Conservation (phyloP, 2,797 vertebrate species). For the Darevskia nairensis region DNA sequence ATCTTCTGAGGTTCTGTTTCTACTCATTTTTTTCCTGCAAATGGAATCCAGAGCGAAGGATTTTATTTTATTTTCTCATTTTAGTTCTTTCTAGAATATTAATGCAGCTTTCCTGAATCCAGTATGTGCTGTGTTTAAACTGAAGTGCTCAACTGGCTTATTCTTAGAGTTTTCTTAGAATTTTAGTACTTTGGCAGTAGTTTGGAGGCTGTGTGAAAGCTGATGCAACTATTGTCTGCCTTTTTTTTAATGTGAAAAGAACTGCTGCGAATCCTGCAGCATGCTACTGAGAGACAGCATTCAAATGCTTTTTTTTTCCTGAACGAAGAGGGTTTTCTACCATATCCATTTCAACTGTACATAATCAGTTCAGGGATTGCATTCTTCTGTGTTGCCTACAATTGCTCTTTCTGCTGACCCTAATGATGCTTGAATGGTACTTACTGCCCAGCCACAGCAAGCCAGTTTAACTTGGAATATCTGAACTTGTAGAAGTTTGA, state of each 20-base stretch:
- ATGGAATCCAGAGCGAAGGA: conserved; percentile 71
- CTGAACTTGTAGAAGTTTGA: conserved; percentile 17
- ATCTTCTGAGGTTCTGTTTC: conserved; percentile 61
- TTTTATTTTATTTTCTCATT: conserved; percentile 1
- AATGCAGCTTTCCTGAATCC: conserved; percentile 53
- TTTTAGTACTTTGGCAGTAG: conserved; percentile 74
- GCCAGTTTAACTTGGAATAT: not conserved
- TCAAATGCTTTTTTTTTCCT: conserved; percentile 67
- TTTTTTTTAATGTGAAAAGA: conserved; percentile 79
- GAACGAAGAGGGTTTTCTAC: conserved; percentile 51
- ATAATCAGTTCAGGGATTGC: conserved; percentile 43
- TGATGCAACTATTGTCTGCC: conserved; percentile 73
- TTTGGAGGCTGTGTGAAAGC: conserved; percentile 74
- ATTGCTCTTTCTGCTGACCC: conserved; percentile 56
- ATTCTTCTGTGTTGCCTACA: not conserved
- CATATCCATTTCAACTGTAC: conserved; percentile 72
- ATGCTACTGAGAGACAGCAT: conserved; percentile 80
- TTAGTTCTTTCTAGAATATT: conserved; percentile 65
- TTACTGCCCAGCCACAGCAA: conserved; percentile 4
- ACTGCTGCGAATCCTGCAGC: conserved; percentile 74
- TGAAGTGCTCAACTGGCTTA: conserved; percentile 71
- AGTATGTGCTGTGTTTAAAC: conserved; percentile 54
- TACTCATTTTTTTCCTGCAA: conserved; percentile 61
- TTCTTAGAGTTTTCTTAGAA: conserved; percentile 68
- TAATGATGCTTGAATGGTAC: conserved; percentile 55